Evolutionary conservation across 1,140 invertebrate species (phyloP).

Genomic region (Drosophila athabasca): DNA sequence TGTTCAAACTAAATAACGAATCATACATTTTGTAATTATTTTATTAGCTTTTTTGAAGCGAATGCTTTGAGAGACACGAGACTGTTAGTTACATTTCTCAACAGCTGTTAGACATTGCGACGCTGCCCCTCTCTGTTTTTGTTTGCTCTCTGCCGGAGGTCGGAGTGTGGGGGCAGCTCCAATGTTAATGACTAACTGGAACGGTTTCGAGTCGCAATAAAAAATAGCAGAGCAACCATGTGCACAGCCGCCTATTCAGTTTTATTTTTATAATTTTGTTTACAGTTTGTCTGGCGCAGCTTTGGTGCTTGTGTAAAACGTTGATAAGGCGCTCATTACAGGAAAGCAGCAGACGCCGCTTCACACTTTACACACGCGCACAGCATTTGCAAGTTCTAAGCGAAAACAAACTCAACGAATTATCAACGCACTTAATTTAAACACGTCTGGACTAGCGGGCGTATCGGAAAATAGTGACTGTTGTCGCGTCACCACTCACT

Average conservation of each 20-base stretch:
- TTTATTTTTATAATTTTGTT: constrained; percentile 69
- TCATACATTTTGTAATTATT: background rate
- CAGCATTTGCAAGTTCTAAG: constrained; percentile 22
- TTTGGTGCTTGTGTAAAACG: constrained; percentile 46
- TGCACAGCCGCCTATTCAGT: constrained; percentile 45
- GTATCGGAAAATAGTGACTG: constrained; percentile 54
- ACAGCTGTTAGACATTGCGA: constrained; percentile 52
- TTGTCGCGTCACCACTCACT: constrained; percentile 1
- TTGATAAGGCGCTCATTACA: constrained; percentile 53
- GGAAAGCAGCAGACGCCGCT: constrained; percentile 29
- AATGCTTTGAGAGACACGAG: background rate
- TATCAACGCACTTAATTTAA: constrained; percentile 72
- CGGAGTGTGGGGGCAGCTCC: constrained; percentile 35
- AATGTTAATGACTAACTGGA: constrained; percentile 72
- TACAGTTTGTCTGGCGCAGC: constrained; percentile 63
- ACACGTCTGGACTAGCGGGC: constrained; percentile 74
- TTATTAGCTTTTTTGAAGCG: constrained; percentile 8
- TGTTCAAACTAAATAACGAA: too few relatives aligned
- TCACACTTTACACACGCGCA: constrained; percentile 55
- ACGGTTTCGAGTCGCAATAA: constrained; percentile 71
- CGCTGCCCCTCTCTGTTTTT: constrained; percentile 14
- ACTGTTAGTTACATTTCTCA: constrained; percentile 2
- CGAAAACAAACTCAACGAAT: constrained; percentile 36
- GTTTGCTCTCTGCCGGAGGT: constrained; percentile 10
- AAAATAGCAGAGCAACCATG: constrained; percentile 42